Evolutionary conservation across 2,113 vertebrate genomes (phyloP).

Genomic region (Ceuthmochares aereus): DNA sequence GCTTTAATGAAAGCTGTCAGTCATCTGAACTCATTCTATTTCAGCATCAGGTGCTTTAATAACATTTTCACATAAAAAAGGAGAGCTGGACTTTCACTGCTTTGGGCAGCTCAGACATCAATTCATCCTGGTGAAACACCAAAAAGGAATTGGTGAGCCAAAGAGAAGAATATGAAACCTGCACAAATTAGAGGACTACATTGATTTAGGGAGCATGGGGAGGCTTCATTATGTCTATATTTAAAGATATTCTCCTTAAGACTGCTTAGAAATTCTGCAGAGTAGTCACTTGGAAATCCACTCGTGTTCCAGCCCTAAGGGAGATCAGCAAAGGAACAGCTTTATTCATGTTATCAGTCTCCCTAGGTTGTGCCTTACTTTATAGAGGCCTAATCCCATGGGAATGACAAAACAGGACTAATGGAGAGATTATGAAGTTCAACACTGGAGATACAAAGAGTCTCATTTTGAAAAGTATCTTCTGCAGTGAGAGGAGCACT

Average conservation of each 20-base stretch:
- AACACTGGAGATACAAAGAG: neutral
- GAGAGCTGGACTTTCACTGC: neutral
- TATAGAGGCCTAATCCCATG: neutral
- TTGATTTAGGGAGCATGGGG: neutral
- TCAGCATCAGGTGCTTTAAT: neutral
- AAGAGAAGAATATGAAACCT: neutral
- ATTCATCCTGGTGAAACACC: neutral
- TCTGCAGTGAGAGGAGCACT: neutral
- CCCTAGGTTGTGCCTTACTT: neutral
- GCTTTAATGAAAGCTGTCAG: slow-evolving; percentile 15
- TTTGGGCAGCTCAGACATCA: neutral
- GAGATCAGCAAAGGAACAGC: neutral
- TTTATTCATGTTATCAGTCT: neutral
- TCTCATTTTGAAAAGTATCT: neutral
- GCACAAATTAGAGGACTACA: neutral
- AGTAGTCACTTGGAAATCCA: neutral
- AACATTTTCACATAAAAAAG: neutral
- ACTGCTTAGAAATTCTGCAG: neutral
- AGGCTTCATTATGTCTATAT: neutral
- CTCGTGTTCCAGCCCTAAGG: neutral
- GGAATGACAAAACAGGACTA: neutral
- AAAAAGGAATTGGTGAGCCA: neutral
- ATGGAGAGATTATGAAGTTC: neutral
- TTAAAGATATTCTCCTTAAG: neutral
- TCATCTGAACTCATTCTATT: neutral